These are phyloP conservation scores for Yoshiicerus persimilis DNA, from an alignment of 1,140 invertebrate species.

Conservation along the genomic window DNA sequence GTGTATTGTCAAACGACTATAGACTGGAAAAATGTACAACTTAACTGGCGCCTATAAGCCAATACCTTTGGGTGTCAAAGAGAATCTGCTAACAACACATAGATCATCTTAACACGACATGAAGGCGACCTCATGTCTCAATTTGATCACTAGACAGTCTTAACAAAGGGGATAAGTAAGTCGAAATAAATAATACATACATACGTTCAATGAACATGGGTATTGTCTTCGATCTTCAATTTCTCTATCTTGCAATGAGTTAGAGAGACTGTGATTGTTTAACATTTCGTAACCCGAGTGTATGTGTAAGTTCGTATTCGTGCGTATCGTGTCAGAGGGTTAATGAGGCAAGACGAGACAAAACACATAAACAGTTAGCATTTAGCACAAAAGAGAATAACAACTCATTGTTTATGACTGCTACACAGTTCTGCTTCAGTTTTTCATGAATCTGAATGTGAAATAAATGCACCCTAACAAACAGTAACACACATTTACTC, in stretches of 20 bases:
- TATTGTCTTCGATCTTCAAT: neutral
- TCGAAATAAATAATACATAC: neutral
- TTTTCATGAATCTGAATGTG: neutral
- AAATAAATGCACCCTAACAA: neutral
- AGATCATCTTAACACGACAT: neutral
- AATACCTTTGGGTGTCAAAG: neutral
- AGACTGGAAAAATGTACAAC: neutral
- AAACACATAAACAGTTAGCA: neutral
- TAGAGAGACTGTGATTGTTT: neutral
- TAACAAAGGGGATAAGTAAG: neutral
- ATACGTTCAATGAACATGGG: too few species aligned
- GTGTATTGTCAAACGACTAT: too few species aligned
- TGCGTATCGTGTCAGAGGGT: neutral
- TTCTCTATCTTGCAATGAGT: too few species aligned
- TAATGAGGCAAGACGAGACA: conserved; percentile 8
- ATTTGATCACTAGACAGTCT: neutral
- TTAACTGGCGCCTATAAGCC: neutral
- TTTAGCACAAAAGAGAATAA: neutral
- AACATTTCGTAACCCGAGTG: neutral
- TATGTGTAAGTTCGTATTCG: too few species aligned
- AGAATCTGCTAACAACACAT: neutral
- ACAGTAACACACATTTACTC: neutral
- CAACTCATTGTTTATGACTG: neutral
- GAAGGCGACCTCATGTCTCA: neutral
- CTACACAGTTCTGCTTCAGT: neutral